Conservation (phyloP, 2,113 vertebrate genomes). For the Notiomystis cincta region DNA sequence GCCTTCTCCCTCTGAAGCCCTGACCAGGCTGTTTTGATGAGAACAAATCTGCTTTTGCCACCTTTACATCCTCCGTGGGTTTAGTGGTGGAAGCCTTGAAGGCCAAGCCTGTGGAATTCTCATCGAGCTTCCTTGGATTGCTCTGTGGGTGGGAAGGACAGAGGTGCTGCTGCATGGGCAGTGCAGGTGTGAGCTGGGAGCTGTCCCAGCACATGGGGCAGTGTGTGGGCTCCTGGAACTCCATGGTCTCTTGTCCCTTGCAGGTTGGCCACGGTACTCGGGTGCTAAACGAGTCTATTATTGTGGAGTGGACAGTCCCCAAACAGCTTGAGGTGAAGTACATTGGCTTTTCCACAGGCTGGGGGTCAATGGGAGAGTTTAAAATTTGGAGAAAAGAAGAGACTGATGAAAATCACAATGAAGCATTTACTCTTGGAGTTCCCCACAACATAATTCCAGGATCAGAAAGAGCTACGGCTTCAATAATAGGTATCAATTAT, state of each 20-base stretch:
- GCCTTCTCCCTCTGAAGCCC: background rate
- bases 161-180: background rate
- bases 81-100: background rate
- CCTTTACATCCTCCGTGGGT: fast-evolving
- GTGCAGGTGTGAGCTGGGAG: background rate
- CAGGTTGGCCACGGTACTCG: slow-evolving; percentile 87
- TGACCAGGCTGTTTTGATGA: background rate
- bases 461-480: slow-evolving; percentile 86
- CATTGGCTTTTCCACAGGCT: slow-evolving; percentile 92
- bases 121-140: background rate
- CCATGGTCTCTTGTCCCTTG: background rate
- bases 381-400: slow-evolving; percentile 93
- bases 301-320: slow-evolving; percentile 81
- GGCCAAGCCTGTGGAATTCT: background rate
- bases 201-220: background rate
- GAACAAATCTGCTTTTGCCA: background rate
- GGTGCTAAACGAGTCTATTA: slow-evolving; percentile 82
- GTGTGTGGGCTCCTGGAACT: background rate
- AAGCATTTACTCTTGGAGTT: slow-evolving; percentile 90
- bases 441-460: slow-evolving; percentile 90
- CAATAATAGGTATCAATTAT: slow-evolving; percentile 82
- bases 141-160: background rate
- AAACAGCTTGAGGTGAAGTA: slow-evolving; percentile 81
- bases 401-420: slow-evolving; percentile 92
- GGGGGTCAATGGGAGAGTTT: slow-evolving; percentile 92